phyloP scores from a whole-genome alignment of 2,797 vertebrate genomes.

The Sebastiscus albofasciatus region DNA sequence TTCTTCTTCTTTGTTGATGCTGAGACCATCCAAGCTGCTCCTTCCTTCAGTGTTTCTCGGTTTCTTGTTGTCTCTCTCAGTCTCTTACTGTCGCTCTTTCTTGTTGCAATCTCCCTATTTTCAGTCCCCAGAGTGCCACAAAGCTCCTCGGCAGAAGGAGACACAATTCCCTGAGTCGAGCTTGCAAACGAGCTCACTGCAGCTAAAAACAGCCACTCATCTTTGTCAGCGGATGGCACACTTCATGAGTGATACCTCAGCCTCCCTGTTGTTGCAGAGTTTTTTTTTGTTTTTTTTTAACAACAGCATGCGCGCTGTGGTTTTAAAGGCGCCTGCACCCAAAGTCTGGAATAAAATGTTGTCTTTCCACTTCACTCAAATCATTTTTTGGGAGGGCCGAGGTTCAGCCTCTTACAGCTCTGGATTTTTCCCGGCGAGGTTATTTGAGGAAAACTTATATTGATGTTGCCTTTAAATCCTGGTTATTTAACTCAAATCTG shows the following conservation, averaged over 20 bases:
- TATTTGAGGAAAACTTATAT: constrained; percentile 12
- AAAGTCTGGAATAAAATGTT: constrained; percentile 33
- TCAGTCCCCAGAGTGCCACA: constrained; percentile 70
- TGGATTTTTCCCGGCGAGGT: background rate
- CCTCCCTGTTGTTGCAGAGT: constrained; percentile 28
- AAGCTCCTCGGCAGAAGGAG: constrained; percentile 59
- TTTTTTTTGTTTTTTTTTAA: background rate
- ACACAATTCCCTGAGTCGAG: constrained; percentile 58
- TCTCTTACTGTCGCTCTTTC: constrained; percentile 39
- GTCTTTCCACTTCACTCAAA: constrained; percentile 32
- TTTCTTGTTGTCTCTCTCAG: background rate
- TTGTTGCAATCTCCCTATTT: constrained; percentile 53
- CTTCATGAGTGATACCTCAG: constrained; percentile 55
- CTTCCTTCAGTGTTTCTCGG: constrained; percentile 13
- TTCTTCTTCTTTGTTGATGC: constrained; percentile 22
- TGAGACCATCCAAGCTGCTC: constrained; percentile 41
- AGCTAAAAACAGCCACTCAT: constrained; percentile 75
- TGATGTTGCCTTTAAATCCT: constrained; percentile 31
- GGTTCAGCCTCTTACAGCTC: constrained; percentile 1
- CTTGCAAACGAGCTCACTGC: constrained; percentile 61
- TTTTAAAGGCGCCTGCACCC: constrained; percentile 30
- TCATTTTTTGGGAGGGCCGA: background rate
- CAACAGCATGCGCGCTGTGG: constrained; percentile 8
- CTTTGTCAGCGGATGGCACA: constrained; percentile 56
- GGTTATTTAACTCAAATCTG: constrained; percentile 17